Conservation (phyloP, 2,888 invertebrate genomes). For the Rhingia campestris region DNA sequence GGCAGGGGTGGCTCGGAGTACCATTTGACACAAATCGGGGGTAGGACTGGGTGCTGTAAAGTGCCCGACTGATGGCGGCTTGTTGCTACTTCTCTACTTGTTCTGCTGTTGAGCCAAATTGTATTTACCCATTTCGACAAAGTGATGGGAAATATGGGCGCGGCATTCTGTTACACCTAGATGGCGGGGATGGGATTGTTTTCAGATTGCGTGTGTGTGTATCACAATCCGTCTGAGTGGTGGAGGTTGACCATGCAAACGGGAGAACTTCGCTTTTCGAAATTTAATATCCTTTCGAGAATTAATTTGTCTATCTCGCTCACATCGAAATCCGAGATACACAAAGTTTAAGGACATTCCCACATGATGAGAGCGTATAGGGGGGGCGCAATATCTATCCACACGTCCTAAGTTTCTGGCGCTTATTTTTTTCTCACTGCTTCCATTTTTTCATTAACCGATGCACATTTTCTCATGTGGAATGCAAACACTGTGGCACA, state of each 20-base stretch:
- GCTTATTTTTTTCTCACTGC: slow-evolving; percentile 2
- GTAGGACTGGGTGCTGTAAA: slow-evolving; percentile 48
- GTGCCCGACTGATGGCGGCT: slow-evolving; percentile 48
- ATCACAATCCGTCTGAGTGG: slow-evolving; percentile 31
- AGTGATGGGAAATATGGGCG: slow-evolving; percentile 65
- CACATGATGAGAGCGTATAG: slow-evolving; percentile 30
- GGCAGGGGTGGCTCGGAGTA: slow-evolving; percentile 21
- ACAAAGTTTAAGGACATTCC: slow-evolving; percentile 66
- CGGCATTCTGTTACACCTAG: slow-evolving; percentile 61
- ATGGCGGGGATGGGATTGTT: neutral
- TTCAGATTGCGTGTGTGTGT: slow-evolving; percentile 19
- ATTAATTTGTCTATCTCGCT: slow-evolving; percentile 38
- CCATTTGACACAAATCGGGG: slow-evolving; percentile 22
- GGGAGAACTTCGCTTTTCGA: slow-evolving; percentile 39
- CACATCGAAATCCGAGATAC: slow-evolving; percentile 5
- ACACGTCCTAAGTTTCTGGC: slow-evolving; percentile 42
- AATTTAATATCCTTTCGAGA: slow-evolving; percentile 69
- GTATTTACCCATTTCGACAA: slow-evolving; percentile 67
- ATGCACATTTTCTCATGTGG: slow-evolving; percentile 69
- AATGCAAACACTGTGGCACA: slow-evolving; percentile 54
- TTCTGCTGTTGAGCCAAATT: slow-evolving; percentile 52
- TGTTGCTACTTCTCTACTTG: slow-evolving; percentile 42
- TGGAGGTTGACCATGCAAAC: slow-evolving; percentile 29
- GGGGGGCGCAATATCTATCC: slow-evolving; percentile 40
- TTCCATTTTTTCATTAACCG: slow-evolving; percentile 68